These are phyloP conservation scores for Clivina fossor DNA, from an alignment of 2,888 invertebrate species.

Conservation along the genomic window DNA sequence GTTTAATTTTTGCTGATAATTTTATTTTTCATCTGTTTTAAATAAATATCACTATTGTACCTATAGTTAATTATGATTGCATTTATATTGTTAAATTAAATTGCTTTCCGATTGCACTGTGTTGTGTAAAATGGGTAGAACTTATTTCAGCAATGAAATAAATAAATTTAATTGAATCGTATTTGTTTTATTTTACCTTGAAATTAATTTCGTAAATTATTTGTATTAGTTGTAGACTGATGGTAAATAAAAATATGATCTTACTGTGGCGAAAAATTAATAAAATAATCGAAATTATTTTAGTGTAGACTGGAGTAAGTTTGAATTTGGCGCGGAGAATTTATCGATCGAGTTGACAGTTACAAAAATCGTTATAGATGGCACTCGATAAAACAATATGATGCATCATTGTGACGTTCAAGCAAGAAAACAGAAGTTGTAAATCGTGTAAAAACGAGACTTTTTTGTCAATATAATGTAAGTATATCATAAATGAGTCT, in stretches of 20 bases:
- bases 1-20: constrained; percentile 21
- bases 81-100: constrained; percentile 19
- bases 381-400: constrained; percentile 27
- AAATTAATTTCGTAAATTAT: neutral
- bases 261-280: too few species aligned
- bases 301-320: too few species aligned
- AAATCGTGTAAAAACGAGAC: constrained; percentile 16
- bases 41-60: constrained; percentile 4
- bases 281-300: too few species aligned
- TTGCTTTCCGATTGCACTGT: constrained; percentile 30
- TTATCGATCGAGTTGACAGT: constrained; percentile 13
- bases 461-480: constrained; percentile 26
- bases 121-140: constrained; percentile 34
- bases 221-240: neutral
- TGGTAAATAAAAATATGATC: neutral
- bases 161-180: constrained; percentile 25
- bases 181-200: constrained; percentile 1
- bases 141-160: constrained; percentile 32
- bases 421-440: constrained; percentile 15
- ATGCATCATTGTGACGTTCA: constrained; percentile 30
- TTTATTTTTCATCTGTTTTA: constrained; percentile 9
- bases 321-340: constrained; percentile 12
- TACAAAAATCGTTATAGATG: constrained; percentile 14
- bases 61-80: constrained; percentile 14
- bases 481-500: constrained; percentile 12